Conservation (phyloP, 2,113 vertebrate genomes). For the Hippocampus comes region DNA sequence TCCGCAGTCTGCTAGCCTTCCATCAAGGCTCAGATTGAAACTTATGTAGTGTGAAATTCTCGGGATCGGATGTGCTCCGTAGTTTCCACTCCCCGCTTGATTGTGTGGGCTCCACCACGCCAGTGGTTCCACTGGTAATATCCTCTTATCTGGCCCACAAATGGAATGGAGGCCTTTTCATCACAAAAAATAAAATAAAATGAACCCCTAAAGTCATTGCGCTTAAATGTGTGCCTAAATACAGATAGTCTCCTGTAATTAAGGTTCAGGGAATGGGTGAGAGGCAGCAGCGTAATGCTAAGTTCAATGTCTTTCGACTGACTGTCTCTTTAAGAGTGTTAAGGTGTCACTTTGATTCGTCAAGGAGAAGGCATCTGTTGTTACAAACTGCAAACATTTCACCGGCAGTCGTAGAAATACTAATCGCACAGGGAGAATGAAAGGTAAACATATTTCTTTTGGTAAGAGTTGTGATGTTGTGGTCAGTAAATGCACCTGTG, state of each 20-base stretch:
- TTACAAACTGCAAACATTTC: no score
- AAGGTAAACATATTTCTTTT: no score
- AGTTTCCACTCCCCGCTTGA: constrained; percentile 67
- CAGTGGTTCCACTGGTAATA: constrained; percentile 66
- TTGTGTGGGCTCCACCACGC: constrained; percentile 64
- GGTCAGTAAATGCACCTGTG: no score
- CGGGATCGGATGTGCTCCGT: constrained; percentile 73
- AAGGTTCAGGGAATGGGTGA: constrained; percentile 69
- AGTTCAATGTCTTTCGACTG: constrained; percentile 59
- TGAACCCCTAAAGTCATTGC: constrained; percentile 69
- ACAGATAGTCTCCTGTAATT: constrained; percentile 74
- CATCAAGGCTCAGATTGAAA: constrained; percentile 72
- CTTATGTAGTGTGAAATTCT: constrained; percentile 76
- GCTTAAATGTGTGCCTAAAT: constrained; percentile 69
- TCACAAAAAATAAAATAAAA: constrained; percentile 37
- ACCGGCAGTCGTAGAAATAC: no score
- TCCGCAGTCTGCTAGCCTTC: constrained; percentile 67
- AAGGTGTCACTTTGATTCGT: not conserved
- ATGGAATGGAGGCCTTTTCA: constrained; percentile 73
- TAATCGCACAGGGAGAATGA: no score
- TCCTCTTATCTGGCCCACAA: constrained; percentile 71
- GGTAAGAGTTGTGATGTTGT: no score
- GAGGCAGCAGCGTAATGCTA: constrained; percentile 63
- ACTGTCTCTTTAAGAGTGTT: constrained; percentile 51
- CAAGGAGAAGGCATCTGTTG: not conserved